Evolutionary conservation across 2,113 vertebrate genomes (phyloP).

Genomic region (Grantiella picta): DNA sequence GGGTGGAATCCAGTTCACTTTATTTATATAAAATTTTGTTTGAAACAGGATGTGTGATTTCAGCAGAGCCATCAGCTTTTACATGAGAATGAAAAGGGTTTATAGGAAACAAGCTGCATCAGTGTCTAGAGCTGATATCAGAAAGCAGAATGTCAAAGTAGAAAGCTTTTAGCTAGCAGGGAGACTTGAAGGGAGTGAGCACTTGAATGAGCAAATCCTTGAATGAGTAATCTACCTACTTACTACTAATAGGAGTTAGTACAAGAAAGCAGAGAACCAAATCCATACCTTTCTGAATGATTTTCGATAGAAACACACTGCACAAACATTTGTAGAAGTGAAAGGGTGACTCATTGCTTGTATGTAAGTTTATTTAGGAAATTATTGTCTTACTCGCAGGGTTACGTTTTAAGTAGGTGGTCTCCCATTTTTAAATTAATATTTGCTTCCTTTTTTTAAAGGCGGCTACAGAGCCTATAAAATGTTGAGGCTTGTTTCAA

Average conservation of each 20-base stretch:
- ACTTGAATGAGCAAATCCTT: not conserved
- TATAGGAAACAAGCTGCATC: not conserved
- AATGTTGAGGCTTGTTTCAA: slow-evolving; percentile 61
- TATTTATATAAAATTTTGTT: not conserved
- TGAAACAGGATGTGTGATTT: not conserved
- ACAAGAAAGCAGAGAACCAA: not conserved
- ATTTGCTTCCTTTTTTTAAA: slow-evolving; percentile 55
- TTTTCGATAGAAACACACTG: not conserved
- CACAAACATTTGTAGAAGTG: slow-evolving; percentile 7
- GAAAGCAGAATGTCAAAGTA: not conserved
- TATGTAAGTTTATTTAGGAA: slow-evolving; percentile 60
- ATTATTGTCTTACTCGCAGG: slow-evolving; percentile 62
- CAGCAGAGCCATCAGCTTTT: not conserved
- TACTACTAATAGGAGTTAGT: not conserved
- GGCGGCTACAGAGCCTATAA: slow-evolving; percentile 68
- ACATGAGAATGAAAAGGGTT: not conserved
- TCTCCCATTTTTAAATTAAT: slow-evolving; percentile 67
- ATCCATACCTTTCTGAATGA: not conserved
- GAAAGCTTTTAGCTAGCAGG: not conserved
- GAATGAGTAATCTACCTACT: not conserved
- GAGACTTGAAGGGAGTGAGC: not conserved
- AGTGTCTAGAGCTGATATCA: not conserved
- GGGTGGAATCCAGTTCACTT: not conserved
- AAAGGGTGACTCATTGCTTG: slow-evolving; percentile 42
- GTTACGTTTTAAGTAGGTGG: slow-evolving; percentile 70